phyloP scores from a whole-genome alignment of 2,888 invertebrate species.

The Drosophila barbarae region DNA sequence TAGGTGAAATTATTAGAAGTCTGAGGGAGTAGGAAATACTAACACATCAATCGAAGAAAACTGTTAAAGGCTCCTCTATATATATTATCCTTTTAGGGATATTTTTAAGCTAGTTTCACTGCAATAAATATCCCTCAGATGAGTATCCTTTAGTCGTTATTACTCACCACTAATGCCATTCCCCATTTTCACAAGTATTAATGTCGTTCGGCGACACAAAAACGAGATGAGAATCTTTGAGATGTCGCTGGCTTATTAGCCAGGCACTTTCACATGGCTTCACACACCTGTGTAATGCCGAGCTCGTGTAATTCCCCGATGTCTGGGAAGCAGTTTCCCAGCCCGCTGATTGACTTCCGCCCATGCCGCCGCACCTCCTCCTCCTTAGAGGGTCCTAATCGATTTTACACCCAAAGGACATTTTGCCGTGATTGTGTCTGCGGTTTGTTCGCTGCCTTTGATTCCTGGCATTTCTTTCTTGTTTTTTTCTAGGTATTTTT shows the following conservation, averaged over 20 bases:
- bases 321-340: constrained; percentile 52
- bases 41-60: neutral
- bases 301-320: constrained; percentile 63
- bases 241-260: constrained; percentile 40
- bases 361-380: constrained; percentile 39
- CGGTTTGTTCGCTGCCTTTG: constrained; percentile 52
- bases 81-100: neutral
- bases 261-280: constrained; percentile 33
- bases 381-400: constrained; percentile 64
- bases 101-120: neutral
- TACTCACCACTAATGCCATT: constrained; percentile 4
- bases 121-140: neutral
- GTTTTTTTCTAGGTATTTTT: constrained; percentile 2
- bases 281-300: constrained; percentile 40
- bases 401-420: constrained; percentile 77
- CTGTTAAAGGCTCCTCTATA: neutral
- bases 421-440: constrained; percentile 60
- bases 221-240: constrained; percentile 34
- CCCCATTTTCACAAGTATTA: constrained; percentile 25
- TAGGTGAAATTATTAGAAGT: constrained; percentile 55
- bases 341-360: constrained; percentile 76
- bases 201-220: constrained; percentile 15
- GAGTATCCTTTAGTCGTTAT: constrained; percentile 21
- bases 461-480: constrained; percentile 56
- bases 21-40: neutral